These are phyloP conservation scores for Lasioglossum albipes DNA, from an alignment of 1,140 invertebrate species.

Conservation along the genomic window DNA sequence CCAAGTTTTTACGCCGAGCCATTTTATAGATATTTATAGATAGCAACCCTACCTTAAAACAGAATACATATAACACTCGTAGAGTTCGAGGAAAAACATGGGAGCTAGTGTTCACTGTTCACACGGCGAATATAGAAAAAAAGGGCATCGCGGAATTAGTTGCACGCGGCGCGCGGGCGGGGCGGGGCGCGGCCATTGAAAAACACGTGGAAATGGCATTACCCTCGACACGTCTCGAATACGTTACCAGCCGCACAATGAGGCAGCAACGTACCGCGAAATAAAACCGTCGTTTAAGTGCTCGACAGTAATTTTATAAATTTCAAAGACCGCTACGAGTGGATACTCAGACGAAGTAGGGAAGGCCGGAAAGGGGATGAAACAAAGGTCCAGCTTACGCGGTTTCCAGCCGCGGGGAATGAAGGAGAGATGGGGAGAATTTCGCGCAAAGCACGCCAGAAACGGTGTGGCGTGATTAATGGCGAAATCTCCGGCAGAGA, in stretches of 20 bases:
- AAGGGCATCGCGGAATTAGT: no score
- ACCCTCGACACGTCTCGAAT: not conserved
- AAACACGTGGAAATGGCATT: no score
- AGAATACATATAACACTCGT: no score
- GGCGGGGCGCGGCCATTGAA: no score
- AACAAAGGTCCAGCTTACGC: constrained; percentile 18
- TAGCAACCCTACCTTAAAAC: no score
- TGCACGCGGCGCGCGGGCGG: no score
- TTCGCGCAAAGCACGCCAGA: not conserved
- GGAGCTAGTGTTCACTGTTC: no score
- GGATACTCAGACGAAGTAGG: constrained; percentile 6
- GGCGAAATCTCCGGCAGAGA: not conserved
- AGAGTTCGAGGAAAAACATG: no score
- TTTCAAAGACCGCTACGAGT: not conserved
- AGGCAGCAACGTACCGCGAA: not conserved
- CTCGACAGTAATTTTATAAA: constrained; percentile 32
- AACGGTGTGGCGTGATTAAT: constrained; percentile 20
- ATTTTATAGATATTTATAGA: no score
- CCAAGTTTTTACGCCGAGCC: no score
- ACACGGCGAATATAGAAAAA: no score
- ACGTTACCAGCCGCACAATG: not conserved
- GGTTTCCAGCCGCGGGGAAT: not conserved
- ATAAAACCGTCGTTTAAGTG: constrained; percentile 28
- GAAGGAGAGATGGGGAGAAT: not conserved
- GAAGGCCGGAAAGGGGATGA: not conserved